These are phyloP conservation scores for Scolopax bukidnonensis DNA, from an alignment of 2,797 vertebrate species.

Conservation along the genomic window DNA sequence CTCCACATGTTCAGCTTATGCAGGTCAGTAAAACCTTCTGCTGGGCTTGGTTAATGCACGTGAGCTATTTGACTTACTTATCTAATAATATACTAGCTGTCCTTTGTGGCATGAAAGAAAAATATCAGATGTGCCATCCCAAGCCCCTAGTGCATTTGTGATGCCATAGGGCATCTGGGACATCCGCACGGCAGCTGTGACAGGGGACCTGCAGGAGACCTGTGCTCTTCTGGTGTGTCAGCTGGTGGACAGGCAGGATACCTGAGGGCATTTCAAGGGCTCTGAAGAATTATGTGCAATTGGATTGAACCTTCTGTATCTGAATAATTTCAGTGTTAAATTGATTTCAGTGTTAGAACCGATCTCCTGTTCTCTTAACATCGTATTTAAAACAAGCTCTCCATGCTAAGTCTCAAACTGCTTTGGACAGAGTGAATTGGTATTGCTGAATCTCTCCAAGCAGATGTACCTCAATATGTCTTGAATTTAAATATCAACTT, in stretches of 20 bases:
- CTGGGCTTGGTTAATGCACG: accelerated
- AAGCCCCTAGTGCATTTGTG: not conserved
- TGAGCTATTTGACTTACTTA: not conserved
- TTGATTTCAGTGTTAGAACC: not conserved
- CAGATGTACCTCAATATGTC: not conserved
- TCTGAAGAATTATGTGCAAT: not conserved
- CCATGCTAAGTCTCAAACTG: not conserved
- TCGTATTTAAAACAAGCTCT: not conserved
- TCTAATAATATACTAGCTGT: not conserved
- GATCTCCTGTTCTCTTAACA: not conserved
- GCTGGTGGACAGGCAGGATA: not conserved
- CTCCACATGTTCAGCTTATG: not conserved
- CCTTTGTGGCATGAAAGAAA: not conserved
- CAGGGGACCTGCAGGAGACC: not conserved
- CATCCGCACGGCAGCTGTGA: not conserved
- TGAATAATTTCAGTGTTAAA: not conserved
- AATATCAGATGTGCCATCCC: not conserved
- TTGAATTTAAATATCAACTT: not conserved
- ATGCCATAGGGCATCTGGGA: not conserved
- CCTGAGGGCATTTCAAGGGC: not conserved
- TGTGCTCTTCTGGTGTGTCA: not conserved
- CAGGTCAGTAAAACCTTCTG: not conserved
- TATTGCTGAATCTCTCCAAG: not conserved
- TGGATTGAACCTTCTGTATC: not conserved
- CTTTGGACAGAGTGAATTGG: not conserved